Evolutionary conservation across 2,797 vertebrate species (phyloP).

Genomic region (Oryzias dopingdopingensis): DNA sequence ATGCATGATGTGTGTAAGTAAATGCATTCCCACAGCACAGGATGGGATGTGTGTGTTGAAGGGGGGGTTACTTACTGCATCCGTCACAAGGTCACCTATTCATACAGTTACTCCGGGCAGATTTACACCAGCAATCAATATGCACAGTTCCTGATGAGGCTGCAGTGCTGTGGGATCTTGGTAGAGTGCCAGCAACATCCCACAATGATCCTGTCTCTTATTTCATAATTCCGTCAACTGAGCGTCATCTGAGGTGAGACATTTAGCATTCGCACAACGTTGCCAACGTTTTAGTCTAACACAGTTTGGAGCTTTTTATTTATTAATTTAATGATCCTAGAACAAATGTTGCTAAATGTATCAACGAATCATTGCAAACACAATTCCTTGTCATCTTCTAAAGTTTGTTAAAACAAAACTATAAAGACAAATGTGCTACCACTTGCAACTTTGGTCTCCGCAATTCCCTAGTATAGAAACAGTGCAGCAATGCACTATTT

Average conservation of each 20-base stretch:
- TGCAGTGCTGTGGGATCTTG: conserved; percentile 45
- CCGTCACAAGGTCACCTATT: conserved; percentile 71
- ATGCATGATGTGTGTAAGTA: conserved; percentile 40
- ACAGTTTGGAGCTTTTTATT: conserved; percentile 25
- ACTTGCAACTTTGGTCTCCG: not conserved
- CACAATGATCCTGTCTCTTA: conserved; percentile 21
- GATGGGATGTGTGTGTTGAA: not conserved
- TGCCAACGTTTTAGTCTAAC: conserved; percentile 38
- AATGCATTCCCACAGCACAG: conserved; percentile 24
- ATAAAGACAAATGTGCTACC: not conserved
- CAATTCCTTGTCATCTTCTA: conserved; percentile 11
- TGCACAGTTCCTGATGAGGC: conserved; percentile 67
- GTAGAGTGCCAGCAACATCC: conserved; percentile 17
- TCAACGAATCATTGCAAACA: too few relatives aligned
- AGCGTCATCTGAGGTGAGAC: conserved; percentile 25
- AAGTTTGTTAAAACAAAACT: conserved; percentile 10
- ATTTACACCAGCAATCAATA: conserved; percentile 64
- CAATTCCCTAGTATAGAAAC: too few relatives aligned
- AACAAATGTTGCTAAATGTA: not conserved
- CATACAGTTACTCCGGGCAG: conserved; percentile 53
- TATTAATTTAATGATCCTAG: conserved; percentile 42
- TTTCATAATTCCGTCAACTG: conserved; percentile 26
- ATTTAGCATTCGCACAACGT: conserved; percentile 28
- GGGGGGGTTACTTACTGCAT: conserved; percentile 33
- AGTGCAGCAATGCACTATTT: conserved; percentile 25